Evolutionary conservation across 2,797 vertebrate species (phyloP), one percentile per base, ranked within the genome.

Genomic region (Syngnathus rostellatus): DNA sequence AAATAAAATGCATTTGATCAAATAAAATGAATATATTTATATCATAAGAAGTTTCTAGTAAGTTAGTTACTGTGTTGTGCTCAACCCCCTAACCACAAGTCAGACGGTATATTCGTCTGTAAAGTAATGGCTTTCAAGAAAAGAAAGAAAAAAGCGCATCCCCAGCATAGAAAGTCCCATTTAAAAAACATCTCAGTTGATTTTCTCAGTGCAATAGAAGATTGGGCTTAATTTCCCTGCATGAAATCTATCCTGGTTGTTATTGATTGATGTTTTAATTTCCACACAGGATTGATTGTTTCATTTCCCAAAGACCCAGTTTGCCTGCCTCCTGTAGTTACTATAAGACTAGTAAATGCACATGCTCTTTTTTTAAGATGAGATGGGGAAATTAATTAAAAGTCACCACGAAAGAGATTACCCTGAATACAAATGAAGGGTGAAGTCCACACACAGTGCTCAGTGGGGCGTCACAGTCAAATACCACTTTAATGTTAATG

Each of bases 261-360:
- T 81, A 77, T 75, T 66, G 64, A 80, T 77, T 71, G 70, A 82
- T 83, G 73, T 78, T 81, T 77, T 73, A 70, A 80, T 84, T 80
- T 78, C 70, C 59, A 63, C 48, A 75, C 69, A 71, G 57, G 69
- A 73, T 70, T 73, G 41, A 62, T 45, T 3, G 14, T 43, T 62
- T 62, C 41, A 62, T 62, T 62, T 25, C 21, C 41, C 31, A 31
- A 45, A 45, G 60, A 64, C 71, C 39, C 37, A 46, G 65, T 66
- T 51, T 62, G 58, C 77, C 63, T 63, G 59, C 55, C 31, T 31
- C 68, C 62, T 54, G 51, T 63, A 65, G 81, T 82, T 74, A 58
- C 55, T 31, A 37, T 58, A 68, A 64, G 8, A 68, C 68, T 57
- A 78, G 71, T 69, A 68, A 66, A 67, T 57, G 62, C 66, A 21